Evolutionary conservation across 2,113 vertebrate genomes (phyloP).

Genomic region (Paralichthys olivaceus): DNA sequence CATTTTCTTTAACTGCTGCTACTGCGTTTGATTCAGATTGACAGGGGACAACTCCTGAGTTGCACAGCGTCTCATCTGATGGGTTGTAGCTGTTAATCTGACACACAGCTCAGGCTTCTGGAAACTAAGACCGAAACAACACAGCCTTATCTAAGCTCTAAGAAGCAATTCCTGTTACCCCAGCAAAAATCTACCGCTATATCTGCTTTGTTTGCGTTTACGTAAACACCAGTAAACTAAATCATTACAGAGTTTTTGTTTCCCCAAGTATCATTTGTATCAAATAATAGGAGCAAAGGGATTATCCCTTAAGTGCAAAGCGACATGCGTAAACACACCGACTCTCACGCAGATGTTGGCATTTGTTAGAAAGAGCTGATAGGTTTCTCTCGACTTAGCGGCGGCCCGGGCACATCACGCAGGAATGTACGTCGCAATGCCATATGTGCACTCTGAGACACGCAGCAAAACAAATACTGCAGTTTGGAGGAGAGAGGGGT

Average conservation of each 20-base stretch:
- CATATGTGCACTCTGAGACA: background rate
- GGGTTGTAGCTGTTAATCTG: background rate
- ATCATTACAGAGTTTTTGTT: background rate
- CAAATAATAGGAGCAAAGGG: slow-evolving; percentile 24
- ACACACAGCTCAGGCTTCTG: background rate
- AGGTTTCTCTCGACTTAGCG: slow-evolving; percentile 27
- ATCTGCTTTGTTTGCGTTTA: slow-evolving; percentile 11
- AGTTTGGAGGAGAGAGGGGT: slow-evolving; percentile 36
- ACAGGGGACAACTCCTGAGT: background rate
- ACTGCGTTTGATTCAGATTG: background rate
- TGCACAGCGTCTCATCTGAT: background rate
- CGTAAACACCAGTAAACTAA: background rate
- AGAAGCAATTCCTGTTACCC: background rate
- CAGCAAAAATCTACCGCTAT: background rate
- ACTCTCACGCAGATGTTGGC: slow-evolving; percentile 45
- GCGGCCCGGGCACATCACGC: slow-evolving; percentile 26
- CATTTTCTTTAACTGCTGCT: background rate
- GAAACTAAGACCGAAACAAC: background rate
- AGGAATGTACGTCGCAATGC: background rate
- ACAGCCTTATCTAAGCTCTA: background rate
- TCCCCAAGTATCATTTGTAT: slow-evolving; percentile 25
- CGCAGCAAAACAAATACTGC: slow-evolving; percentile 19
- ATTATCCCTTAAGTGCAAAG: slow-evolving; percentile 40
- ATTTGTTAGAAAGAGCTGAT: slow-evolving; percentile 39
- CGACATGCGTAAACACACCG: background rate